Base-by-base conservation (phyloP, 2,888 invertebrate species). In the Flexamia atlantica region DNA sequence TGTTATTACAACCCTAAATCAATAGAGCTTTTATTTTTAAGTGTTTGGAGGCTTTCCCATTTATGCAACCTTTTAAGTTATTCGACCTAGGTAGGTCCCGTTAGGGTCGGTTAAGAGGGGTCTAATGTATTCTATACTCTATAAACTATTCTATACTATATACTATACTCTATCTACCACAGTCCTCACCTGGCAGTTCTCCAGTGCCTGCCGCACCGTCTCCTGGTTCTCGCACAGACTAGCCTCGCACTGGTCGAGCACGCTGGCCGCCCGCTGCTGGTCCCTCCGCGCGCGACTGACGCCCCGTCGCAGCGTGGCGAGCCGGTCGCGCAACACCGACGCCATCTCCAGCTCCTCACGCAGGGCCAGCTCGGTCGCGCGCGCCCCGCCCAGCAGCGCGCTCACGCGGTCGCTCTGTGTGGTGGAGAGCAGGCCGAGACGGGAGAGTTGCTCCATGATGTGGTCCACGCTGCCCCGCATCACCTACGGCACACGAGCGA, bases 321-420 rank as follows among this genome's bases (percentile, higher is more conserved):
- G 92, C 87, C 95, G 94, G 88, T 96, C 96, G 81, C 94, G 94
- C n/a, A 97, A 90, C 9, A 95, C 90, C 85, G 93, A 91, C 1
- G 96, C 95, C 0, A 94, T 93, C 89, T 97, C 96, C 10, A 96
- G 90, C 89, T 97, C 97, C 90, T 96, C 96, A 17, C 93, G 91
- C 84, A 97, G 93, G 88, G 94, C 93, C 80, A 93, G 92, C 86
- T 95, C 95, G 5, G 97, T 91, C 42, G 93, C 92, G 81, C 95
- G 94, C 0, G 96, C 95, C 46, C 94, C 92, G 0, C 94, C 92
- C 25, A 96, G 90, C 0, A 97, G 90, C 85, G 93, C 91, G 0
- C 96, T 95, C 23, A 97, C 93, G 87, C 94, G 94, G 87, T 97
- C 97, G 0, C 96, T 95, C 88, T 96, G 96, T 5, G 90, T 90